These are phyloP conservation scores for Poeciliopsis turneri DNA, from an alignment of 2,797 vertebrate species.

Conservation along the genomic window DNA sequence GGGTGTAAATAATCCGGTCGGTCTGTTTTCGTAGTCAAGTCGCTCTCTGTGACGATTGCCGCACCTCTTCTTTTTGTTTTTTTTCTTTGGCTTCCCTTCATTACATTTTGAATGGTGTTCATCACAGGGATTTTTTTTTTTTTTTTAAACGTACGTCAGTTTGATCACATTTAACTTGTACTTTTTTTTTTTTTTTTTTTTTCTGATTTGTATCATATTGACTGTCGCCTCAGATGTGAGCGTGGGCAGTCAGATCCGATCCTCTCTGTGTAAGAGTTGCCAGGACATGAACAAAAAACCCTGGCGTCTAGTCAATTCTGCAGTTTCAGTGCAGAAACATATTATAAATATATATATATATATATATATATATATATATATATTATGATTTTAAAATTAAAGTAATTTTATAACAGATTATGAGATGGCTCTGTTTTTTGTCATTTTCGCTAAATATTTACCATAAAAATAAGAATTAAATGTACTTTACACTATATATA, in stretches of 20 bases:
- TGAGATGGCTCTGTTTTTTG: constrained; percentile 41
- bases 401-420: constrained; percentile 86
- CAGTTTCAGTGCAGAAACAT: constrained; percentile 73
- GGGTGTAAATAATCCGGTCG: constrained; percentile 56
- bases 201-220: constrained; percentile 51
- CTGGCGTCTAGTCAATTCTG: constrained; percentile 75
- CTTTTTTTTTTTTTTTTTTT: constrained; percentile 17
- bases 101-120: constrained; percentile 34
- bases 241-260: constrained; percentile 43
- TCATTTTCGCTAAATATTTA: constrained; percentile 76
- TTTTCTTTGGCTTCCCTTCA: background rate
- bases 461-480: constrained; percentile 83
- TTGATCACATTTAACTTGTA: constrained; percentile 50
- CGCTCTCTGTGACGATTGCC: constrained; percentile 20
- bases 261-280: constrained; percentile 55
- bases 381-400: constrained; percentile 82
- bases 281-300: constrained; percentile 64
- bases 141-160: constrained; percentile 43
- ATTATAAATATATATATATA: constrained; percentile 68
- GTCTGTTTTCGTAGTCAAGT: constrained; percentile 31
- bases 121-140: constrained; percentile 37
- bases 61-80: constrained; percentile 6
- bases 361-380: constrained; percentile 77
- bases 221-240: constrained; percentile 38
- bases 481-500: constrained; percentile 80